These are phyloP conservation scores for Corythaeola cristata DNA, from an alignment of 2,113 vertebrate species.

Conservation along the genomic window DNA sequence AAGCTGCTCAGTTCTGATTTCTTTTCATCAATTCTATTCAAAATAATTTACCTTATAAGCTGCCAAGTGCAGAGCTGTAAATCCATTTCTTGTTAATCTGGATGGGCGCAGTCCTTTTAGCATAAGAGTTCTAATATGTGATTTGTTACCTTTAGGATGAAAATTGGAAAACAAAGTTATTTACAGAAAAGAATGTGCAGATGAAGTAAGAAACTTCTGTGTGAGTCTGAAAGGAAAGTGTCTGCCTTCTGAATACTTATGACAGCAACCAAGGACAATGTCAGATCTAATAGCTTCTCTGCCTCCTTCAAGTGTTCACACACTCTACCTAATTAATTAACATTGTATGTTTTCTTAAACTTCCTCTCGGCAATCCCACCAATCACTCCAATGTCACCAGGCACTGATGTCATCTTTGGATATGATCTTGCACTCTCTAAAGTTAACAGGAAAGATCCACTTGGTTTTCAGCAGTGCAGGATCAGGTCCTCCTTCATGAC, in stretches of 20 bases:
- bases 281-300: not conserved
- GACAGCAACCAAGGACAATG: not conserved
- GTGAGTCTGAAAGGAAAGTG: not conserved
- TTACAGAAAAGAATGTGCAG: not conserved
- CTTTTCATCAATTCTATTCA: not conserved
- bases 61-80: conserved; percentile 91
- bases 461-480: not conserved
- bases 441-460: not conserved
- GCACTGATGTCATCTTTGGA: not conserved
- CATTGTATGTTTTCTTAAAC: not conserved
- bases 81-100: conserved; percentile 88
- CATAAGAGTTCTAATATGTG: conserved; percentile 87
- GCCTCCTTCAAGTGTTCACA: not conserved
- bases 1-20: not conserved
- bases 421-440: not conserved
- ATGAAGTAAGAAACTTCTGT: not conserved
- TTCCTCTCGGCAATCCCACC: not conserved
- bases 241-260: not conserved
- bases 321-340: not conserved
- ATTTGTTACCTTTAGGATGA: conserved; percentile 83
- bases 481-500: not conserved
- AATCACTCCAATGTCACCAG: too few species aligned
- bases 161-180: not conserved
- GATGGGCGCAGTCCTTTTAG: conserved; percentile 92
- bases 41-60: conserved; percentile 84